Percentiles rank a stretch among this genome's conserved stretches.
phyloP scores from a whole-genome alignment of 2,113 vertebrate genomes.

The Circaetus gallicus region DNA sequence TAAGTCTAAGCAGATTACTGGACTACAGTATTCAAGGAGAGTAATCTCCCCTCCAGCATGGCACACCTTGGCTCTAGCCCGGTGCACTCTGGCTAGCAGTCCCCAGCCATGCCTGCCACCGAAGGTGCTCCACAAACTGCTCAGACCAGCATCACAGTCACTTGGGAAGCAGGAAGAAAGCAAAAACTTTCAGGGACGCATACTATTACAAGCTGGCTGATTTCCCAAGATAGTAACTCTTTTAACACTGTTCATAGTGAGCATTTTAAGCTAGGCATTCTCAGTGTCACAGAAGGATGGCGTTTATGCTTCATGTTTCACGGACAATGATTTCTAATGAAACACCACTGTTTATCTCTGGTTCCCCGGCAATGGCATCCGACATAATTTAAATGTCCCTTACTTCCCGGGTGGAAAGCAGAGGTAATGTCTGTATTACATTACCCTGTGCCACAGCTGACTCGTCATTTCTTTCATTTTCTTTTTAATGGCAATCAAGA shows the following conservation, averaged over 20 bases:
- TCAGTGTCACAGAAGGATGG: slow-evolving; percentile 2
- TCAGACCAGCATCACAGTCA: not conserved
- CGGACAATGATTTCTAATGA: not conserved
- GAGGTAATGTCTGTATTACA: not conserved
- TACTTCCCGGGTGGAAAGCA: not conserved
- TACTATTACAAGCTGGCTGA: not conserved
- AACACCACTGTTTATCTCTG: not conserved
- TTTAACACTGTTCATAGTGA: not conserved
- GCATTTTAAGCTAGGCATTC: not conserved
- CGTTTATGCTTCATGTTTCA: slow-evolving; percentile 22
- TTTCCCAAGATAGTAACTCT: not conserved
- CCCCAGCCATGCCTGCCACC: not conserved
- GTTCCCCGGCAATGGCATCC: not conserved
- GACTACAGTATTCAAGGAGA: not conserved
- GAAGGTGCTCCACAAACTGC: not conserved
- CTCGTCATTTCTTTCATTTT: not conserved
- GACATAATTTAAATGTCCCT: not conserved
- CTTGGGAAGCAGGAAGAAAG: not conserved
- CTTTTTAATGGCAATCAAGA: not conserved
- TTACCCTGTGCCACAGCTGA: not conserved
- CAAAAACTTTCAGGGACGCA: not conserved
- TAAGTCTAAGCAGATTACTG: not conserved
- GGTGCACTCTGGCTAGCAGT: not conserved
- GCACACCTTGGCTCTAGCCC: not conserved
- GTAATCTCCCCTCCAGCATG: not conserved